These are phyloP conservation scores for Pristionchus entomophagus DNA, from an alignment of 2,888 invertebrate species.

Conservation along the genomic window DNA sequence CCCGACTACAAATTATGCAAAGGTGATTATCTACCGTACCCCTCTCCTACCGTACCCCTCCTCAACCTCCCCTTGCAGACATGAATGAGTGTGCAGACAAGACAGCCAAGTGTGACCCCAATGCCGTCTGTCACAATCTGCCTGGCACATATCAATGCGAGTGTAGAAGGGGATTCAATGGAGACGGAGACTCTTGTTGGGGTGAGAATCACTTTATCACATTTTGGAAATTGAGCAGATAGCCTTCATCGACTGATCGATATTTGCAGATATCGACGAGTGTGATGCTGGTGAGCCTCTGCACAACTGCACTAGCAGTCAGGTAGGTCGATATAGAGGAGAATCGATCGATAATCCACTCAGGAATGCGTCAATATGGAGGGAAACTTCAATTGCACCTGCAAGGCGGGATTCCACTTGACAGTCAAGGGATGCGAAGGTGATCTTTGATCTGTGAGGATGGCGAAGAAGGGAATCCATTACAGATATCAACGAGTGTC, in stretches of 20 bases:
- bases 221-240: too few relatives aligned
- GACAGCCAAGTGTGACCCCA: slow-evolving; percentile 57
- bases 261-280: slow-evolving; percentile 38
- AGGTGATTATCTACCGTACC: background rate
- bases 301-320: slow-evolving; percentile 49
- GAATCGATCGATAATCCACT: background rate
- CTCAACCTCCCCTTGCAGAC: slow-evolving; percentile 48
- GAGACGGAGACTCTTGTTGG: slow-evolving; percentile 21
- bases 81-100: slow-evolving; percentile 64
- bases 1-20: slow-evolving; percentile 51
- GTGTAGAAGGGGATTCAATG: slow-evolving; percentile 81
- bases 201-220: background rate
- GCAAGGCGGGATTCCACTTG: slow-evolving; percentile 25
- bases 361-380: slow-evolving; percentile 44
- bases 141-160: slow-evolving; percentile 63
- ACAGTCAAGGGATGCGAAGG: slow-evolving; percentile 43
- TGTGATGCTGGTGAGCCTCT: slow-evolving; percentile 43
- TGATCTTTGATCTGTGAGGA: background rate
- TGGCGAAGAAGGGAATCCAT: background rate
- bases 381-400: slow-evolving; percentile 46
- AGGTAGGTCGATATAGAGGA: background rate
- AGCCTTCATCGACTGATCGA: too few relatives aligned
- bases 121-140: slow-evolving; percentile 61
- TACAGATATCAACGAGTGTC: slow-evolving; percentile 47
- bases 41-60: background rate